Evolutionary conservation across 2,113 vertebrate species (phyloP), one percentile per base, ranked within the genome.

Genomic region (Odontophorus gujanensis): DNA sequence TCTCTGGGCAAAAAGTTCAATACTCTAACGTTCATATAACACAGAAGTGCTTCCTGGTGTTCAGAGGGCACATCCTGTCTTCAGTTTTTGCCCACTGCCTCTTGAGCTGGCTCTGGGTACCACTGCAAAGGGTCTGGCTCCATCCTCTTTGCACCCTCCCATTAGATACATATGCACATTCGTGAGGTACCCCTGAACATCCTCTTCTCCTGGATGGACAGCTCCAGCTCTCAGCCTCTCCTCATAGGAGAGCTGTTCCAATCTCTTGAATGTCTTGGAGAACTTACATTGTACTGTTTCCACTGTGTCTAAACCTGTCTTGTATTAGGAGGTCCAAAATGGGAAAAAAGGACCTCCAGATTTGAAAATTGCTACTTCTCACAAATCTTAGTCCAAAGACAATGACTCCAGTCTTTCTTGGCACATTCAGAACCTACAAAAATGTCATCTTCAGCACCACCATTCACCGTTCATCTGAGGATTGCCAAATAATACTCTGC

Each of bases 361-460:
- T 40, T 47, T 86, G 36, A 42, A 75, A 51, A 55, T n/a, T 11
- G 4, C 3, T 71, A 24, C 38, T 88, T 75, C 25, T 59, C 38
- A 53, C 5, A 42, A 51, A 62, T 24, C 10, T 24, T 73, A 11
- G 24, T 80, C 22, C 65, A 76, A 83, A 73, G 3, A 0, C 43
- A 36, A 25, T 16, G 6, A 25, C 6, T 83, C 7, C 38, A 1
- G 1, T 57, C 26, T 85, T 74, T 12, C 30, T 68, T 50, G 28
- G 9, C 40, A 57, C 48, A 51, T 61, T 73, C 22, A 76, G 72
- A 77, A 69, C 40, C 28, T 47, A 43, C 43, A 7, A 26, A 61
- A 43, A 22, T 0, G 1, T 13, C 9, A 2, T 18, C 45, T 47
- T 45, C 3, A 3, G 17, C 21, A 73, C 43, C 1, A 0, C 0